These are phyloP conservation scores for Petrosia ficiformis DNA, from an alignment of 37 sponge, comb jelly and placozoan species.

Conservation along the genomic window DNA sequence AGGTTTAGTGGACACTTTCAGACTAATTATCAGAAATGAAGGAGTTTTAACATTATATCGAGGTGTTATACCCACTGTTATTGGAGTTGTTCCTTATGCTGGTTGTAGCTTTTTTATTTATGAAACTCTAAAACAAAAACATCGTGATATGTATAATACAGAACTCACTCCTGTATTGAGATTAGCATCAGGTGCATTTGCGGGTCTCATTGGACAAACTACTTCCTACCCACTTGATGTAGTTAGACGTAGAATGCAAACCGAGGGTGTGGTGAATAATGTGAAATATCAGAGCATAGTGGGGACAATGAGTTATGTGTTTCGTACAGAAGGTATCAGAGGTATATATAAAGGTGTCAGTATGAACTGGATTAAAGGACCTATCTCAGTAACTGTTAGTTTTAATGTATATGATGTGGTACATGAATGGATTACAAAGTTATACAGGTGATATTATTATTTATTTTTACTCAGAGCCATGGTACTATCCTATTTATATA, in stretches of 20 bases:
- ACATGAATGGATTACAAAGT: not conserved
- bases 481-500: too few relatives aligned
- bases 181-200: slow-evolving; percentile 9
- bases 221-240: slow-evolving; percentile 45
- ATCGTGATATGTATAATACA: not conserved
- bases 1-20: not conserved
- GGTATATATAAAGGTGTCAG: slow-evolving; percentile 51
- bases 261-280: slow-evolving; percentile 20
- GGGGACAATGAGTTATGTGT: slow-evolving; percentile 18
- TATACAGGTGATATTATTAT: not conserved
- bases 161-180: slow-evolving; percentile 4
- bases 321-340: slow-evolving; percentile 26
- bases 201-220: slow-evolving; percentile 39
- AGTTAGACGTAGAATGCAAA: slow-evolving; percentile 43
- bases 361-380: slow-evolving; percentile 57
- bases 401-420: slow-evolving; percentile 32
- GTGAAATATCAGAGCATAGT: slow-evolving; percentile 14
- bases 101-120: slow-evolving; percentile 59
- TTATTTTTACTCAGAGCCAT: not conserved
- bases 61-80: slow-evolving; percentile 44
- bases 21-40: not conserved
- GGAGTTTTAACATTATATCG: not conserved
- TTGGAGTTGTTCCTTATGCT: slow-evolving; percentile 59
- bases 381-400: slow-evolving; percentile 40
- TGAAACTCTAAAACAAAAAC: slow-evolving; percentile 39